A percentile compares a stretch with the other conserved stretches of the same genome.
These are phyloP conservation scores for Himalopsyche anomala DNA, from an alignment of 2,888 invertebrate species.

Conservation along the genomic window DNA sequence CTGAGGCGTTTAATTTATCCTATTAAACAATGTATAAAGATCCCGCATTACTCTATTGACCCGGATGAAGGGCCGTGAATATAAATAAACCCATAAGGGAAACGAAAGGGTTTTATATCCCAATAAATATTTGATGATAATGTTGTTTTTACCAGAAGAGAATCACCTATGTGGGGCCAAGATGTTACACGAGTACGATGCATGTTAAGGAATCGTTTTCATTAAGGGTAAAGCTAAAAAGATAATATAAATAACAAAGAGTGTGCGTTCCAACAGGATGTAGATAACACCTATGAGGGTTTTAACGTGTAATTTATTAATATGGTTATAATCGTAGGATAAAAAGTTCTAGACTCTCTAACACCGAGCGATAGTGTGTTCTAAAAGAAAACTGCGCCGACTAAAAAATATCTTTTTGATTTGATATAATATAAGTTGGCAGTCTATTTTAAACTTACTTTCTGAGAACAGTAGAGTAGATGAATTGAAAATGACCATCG, in stretches of 20 bases:
- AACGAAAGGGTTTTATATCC: conserved; percentile 42
- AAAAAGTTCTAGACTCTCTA: too few species aligned
- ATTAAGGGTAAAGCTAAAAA: conserved; percentile 22
- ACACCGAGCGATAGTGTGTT: too few species aligned
- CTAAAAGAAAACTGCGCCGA: too few species aligned
- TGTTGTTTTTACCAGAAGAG: conserved; percentile 39
- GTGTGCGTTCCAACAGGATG: too few species aligned
- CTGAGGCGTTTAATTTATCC: conserved; percentile 36
- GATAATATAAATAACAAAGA: neutral
- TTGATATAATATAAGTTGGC: too few species aligned
- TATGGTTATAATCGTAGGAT: too few species aligned
- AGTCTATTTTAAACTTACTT: too few species aligned
- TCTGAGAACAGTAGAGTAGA: too few species aligned
- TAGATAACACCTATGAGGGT: too few species aligned
- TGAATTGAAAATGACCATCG: too few species aligned
- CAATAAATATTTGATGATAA: conserved; percentile 42
- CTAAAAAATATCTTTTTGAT: too few species aligned
- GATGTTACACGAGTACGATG: conserved; percentile 14
- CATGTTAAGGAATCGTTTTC: conserved; percentile 31
- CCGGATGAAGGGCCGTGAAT: conserved; percentile 37
- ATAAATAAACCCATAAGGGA: conserved; percentile 39
- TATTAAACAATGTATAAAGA: conserved; percentile 43
- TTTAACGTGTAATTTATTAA: too few species aligned
- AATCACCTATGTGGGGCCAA: conserved; percentile 40
- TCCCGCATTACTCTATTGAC: conserved; percentile 39